Evolutionary conservation across 2,888 invertebrate genomes (phyloP), one percentile per base, ranked within the genome.

Genomic region (Rhagonycha lutea): DNA sequence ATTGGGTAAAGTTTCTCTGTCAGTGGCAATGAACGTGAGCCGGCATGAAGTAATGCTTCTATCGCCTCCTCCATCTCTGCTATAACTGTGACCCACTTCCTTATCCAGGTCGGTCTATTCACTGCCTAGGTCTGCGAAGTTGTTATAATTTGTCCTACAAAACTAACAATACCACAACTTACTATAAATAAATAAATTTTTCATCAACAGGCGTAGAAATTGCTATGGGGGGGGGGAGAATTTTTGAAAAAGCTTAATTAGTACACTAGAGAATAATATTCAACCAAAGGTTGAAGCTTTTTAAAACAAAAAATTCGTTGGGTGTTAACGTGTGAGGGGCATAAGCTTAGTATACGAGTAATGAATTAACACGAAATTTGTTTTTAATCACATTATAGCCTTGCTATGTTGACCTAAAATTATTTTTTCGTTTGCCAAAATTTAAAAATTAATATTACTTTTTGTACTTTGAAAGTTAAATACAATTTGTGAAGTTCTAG

Each of bases 71-170:
- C 82, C 83, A 82, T 83, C 83, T 80, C 79, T 83, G 83, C 83
- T 85, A 85, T 86, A 86, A 86, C 86, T 87, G 84, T 86, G 86
- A 86, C 87, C 87, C 81, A 86, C 83, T 86, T 86, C 80, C 83
- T 82, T 84, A 86, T 85, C 85, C 86, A 86, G 86, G 86, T 86
- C 86, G 85, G 80, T 82, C 83, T 84, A 86, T 86, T 85, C 83
- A 82, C 84, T 85, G 83, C 85, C 82, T 84, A 82, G 24, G 81
- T 81, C 83, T 82, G 85, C 84, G 84, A 82, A 81, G 83, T 83
- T 83, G 83, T 82, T 81, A 80, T 83, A 84, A 84, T 84, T 83
- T 84, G 85, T 85, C 85, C 84, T 84, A 85, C 83, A 84, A 84
- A 84, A 82, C 82, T 80, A 78, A 80, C 81, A 78, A 73, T 81